Percentiles rank a stretch among this genome's conserved stretches.
Evolutionary conservation across 37 sponge, comb jelly and placozoan species (phyloP).

Genomic region (Halichondria panicea): DNA sequence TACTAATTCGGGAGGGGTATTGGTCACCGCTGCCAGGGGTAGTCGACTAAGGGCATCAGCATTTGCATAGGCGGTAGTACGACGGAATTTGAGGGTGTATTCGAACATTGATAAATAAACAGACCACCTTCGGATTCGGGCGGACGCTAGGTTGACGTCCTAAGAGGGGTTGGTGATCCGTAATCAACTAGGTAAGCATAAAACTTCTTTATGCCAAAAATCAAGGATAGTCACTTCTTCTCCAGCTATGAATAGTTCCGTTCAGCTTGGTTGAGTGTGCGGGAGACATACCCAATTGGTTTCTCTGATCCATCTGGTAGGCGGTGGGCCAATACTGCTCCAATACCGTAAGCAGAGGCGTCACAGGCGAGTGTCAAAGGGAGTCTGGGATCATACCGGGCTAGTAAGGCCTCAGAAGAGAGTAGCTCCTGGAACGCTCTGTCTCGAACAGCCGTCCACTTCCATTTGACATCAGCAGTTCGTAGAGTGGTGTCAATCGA

Average conservation of each 20-base stretch:
- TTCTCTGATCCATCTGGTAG: slow-evolving; percentile 22
- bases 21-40: background rate
- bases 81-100: background rate
- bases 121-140: slow-evolving; percentile 21
- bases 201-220: slow-evolving; percentile 15
- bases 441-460: slow-evolving; percentile 27
- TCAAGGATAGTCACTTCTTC: slow-evolving; percentile 26
- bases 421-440: slow-evolving; percentile 36
- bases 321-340: slow-evolving; percentile 27
- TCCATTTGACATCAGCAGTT: slow-evolving; percentile 17
- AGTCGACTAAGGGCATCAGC: background rate
- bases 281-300: slow-evolving; percentile 38
- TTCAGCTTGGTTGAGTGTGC: slow-evolving; percentile 18
- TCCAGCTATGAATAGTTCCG: slow-evolving; percentile 31
- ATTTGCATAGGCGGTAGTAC: background rate
- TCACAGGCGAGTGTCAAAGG: slow-evolving; percentile 20
- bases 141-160: slow-evolving; percentile 15
- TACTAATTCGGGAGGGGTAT: too few relatives aligned
- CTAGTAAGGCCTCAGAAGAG: slow-evolving; percentile 35
- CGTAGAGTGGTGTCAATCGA: slow-evolving; percentile 18
- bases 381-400: slow-evolving; percentile 36
- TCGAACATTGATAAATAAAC: background rate
- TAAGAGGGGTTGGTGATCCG: slow-evolving; percentile 34
- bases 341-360: slow-evolving; percentile 23
- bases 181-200: slow-evolving; percentile 1